Conservation (phyloP, 1,140 invertebrate species). For the Dreissena polymorpha region DNA sequence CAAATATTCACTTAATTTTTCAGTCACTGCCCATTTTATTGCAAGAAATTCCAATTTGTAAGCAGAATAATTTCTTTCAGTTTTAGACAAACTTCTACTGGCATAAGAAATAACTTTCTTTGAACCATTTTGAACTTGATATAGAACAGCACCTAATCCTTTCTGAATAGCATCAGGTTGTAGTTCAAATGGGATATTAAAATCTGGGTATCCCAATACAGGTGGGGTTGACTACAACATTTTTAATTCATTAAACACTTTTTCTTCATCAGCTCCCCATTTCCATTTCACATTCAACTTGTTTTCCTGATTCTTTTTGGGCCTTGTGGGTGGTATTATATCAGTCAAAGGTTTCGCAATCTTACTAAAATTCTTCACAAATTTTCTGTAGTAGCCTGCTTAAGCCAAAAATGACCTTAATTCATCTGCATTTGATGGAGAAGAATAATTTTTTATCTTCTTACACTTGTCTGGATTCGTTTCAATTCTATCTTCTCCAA, state of each 20-base stretch:
- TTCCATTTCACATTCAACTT: not conserved
- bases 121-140: slow-evolving; percentile 13
- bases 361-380: slow-evolving; percentile 20
- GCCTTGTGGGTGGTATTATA: not conserved
- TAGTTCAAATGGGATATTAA: too few relatives aligned
- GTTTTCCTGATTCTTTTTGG: not conserved
- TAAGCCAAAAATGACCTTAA: slow-evolving; percentile 5
- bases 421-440: too few relatives aligned
- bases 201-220: not conserved
- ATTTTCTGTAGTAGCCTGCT: slow-evolving; percentile 4
- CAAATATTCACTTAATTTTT: too few relatives aligned
- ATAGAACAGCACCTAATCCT: not conserved
- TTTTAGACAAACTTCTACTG: too few relatives aligned
- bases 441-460: slow-evolving; percentile 71
- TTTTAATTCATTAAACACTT: slow-evolving; percentile 14
- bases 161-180: not conserved
- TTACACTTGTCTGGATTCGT: slow-evolving; percentile 77
- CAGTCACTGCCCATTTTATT: too few relatives aligned
- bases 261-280: not conserved
- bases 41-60: too few relatives aligned
- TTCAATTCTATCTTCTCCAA: slow-evolving; percentile 69
- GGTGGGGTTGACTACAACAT: not conserved
- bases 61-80: too few relatives aligned
- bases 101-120: too few relatives aligned
- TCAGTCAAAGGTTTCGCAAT: not conserved